These are phyloP conservation scores for Trogon surrucura DNA, from an alignment of 2,113 vertebrate genomes.

Conservation along the genomic window DNA sequence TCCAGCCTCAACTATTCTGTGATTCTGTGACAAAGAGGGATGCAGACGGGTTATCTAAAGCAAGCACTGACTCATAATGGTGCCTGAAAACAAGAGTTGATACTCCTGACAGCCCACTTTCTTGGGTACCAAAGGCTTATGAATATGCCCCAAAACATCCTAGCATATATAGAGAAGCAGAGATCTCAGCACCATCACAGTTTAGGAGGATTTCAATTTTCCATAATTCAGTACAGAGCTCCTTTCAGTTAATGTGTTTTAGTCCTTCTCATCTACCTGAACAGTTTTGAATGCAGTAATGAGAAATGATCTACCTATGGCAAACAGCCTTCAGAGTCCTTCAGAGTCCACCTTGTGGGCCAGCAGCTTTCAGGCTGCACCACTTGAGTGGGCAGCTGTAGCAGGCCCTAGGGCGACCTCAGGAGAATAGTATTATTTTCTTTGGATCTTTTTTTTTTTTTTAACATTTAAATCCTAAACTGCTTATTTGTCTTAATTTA, in stretches of 20 bases:
- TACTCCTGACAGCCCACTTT: neutral
- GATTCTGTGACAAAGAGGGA: neutral
- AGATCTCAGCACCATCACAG: neutral
- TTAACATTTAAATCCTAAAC: neutral
- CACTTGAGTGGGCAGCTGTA: neutral
- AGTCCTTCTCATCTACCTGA: neutral
- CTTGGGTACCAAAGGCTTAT: neutral
- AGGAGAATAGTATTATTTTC: neutral
- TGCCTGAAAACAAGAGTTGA: neutral
- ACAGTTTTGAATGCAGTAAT: neutral
- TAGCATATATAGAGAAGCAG: neutral
- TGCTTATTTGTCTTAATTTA: conserved; percentile 50
- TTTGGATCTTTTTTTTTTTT: neutral
- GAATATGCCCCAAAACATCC: neutral
- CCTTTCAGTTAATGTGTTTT: neutral
- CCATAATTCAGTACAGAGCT: neutral
- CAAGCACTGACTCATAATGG: neutral
- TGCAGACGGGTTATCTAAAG: neutral
- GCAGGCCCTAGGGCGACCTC: neutral
- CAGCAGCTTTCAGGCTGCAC: neutral
- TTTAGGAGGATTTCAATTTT: neutral
- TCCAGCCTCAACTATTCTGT: no score
- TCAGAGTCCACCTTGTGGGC: neutral
- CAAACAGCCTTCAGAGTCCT: neutral
- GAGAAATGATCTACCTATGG: neutral